phyloP scores from a whole-genome alignment of 2,797 vertebrate genomes.

The Staurois parvus region DNA sequence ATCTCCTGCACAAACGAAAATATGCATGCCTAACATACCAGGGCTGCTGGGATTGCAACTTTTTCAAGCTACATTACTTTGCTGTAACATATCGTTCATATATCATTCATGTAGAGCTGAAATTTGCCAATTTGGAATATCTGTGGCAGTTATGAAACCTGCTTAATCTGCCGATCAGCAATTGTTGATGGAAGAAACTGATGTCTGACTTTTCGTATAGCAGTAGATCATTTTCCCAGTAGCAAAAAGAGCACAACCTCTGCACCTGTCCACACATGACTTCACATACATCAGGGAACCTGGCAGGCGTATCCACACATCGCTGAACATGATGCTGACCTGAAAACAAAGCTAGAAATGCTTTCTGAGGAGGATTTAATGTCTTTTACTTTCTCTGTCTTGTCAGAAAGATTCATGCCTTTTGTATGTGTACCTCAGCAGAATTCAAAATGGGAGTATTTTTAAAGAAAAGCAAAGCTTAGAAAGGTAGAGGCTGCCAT shows the following conservation, averaged over 20 bases:
- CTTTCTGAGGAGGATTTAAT: conserved; percentile 23
- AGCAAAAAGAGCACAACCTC: not conserved
- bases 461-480: not conserved
- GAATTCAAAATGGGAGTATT: conserved; percentile 9
- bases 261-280: conserved; percentile 45
- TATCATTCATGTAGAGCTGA: no score
- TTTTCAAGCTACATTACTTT: no score
- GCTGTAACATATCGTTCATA: no score
- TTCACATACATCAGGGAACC: conserved; percentile 37
- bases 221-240: conserved; percentile 21
- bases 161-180: not conserved
- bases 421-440: conserved; percentile 6
- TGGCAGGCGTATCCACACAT: conserved; percentile 38
- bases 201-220: conserved; percentile 16
- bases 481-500: not conserved
- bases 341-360: conserved; percentile 5
- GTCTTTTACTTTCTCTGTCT: not conserved
- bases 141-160: no score
- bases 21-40: not conserved
- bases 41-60: not conserved
- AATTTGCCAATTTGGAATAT: no score
- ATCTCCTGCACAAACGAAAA: not conserved
- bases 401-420: conserved; percentile 14
- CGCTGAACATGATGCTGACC: conserved; percentile 32
- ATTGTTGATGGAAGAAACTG: not conserved